Percentiles rank a stretch among this genome's conserved stretches.
Conservation (phyloP, 2,888 invertebrate genomes). For the Pollenia angustigena region DNA sequence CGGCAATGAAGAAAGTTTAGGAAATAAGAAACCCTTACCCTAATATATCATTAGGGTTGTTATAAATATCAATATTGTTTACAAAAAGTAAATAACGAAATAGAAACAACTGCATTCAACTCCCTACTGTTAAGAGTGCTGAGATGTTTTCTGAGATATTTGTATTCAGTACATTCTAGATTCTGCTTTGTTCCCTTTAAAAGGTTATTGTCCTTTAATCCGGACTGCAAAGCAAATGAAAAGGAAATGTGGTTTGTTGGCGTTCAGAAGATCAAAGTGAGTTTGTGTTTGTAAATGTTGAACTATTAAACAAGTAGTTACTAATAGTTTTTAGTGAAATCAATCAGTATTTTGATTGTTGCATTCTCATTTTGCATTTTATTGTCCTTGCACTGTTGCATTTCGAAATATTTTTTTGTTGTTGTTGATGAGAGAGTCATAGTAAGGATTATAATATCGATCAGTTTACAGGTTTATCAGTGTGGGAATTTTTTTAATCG, state of each 20-base stretch:
- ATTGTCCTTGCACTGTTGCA: slow-evolving; percentile 6
- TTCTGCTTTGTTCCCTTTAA: not conserved
- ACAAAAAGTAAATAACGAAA: too few species aligned
- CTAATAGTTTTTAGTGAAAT: slow-evolving; percentile 51
- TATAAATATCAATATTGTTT: too few species aligned
- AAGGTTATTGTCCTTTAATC: slow-evolving; percentile 67
- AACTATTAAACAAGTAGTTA: slow-evolving; percentile 40
- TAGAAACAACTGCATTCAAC: too few species aligned
- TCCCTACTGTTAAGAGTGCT: too few species aligned
- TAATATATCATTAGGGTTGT: too few species aligned
- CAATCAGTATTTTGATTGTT: slow-evolving; percentile 34
- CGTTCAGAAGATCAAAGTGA: not conserved
- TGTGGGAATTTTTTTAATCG: slow-evolving; percentile 34
- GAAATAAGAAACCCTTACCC: too few species aligned
- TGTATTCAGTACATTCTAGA: not conserved
- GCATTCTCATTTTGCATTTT: not conserved
- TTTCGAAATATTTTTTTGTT: slow-evolving; percentile 34
- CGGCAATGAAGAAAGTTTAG: too few species aligned
- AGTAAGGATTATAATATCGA: not conserved
- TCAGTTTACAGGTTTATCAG: slow-evolving; percentile 9
- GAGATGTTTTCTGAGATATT: not conserved
- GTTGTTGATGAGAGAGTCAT: not conserved
- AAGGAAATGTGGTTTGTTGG: not conserved
- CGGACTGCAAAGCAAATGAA: not conserved
- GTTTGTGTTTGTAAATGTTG: slow-evolving; percentile 4